These are phyloP conservation scores for Typhlichthys subterraneus DNA, from an alignment of 2,797 vertebrate genomes.

Conservation along the genomic window DNA sequence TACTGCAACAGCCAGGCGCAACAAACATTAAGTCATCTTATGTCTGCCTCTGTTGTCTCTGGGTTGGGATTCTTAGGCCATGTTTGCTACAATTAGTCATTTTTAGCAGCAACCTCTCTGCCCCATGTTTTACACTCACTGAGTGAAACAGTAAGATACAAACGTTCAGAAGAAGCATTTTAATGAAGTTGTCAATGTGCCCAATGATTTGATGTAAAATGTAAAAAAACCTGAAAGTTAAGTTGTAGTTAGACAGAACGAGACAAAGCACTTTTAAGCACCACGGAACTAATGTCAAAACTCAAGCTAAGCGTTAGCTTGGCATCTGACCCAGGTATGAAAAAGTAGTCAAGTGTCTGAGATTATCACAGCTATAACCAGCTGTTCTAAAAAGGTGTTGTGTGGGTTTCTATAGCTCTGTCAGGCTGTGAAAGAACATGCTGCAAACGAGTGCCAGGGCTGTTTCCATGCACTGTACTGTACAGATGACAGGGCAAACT, in stretches of 20 bases:
- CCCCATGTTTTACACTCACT: conserved; percentile 26
- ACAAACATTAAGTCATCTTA: conserved; percentile 63
- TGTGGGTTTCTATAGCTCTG: conserved; percentile 1
- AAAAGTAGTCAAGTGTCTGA: not conserved
- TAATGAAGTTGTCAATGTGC: conserved; percentile 3
- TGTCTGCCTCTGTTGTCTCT: conserved; percentile 45
- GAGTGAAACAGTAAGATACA: conserved; percentile 27
- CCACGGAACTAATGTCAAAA: too few relatives aligned
- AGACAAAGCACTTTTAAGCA: conserved; percentile 9
- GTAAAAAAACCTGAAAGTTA: not conserved
- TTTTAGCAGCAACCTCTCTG: conserved; percentile 39
- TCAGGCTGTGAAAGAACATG: not conserved
- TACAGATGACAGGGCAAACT: not conserved
- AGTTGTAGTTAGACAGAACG: not conserved
- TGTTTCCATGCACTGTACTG: conserved; percentile 1
- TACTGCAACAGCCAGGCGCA: conserved; percentile 71
- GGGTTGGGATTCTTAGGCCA: conserved; percentile 3
- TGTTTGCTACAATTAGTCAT: conserved; percentile 50
- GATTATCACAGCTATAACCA: not conserved
- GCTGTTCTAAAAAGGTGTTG: not conserved
- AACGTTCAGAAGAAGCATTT: conserved; percentile 21
- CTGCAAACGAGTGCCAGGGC: not conserved
- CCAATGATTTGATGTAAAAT: not conserved
- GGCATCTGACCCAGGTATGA: not conserved
- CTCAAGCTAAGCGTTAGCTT: not conserved